Percentiles rank a stretch among this genome's conserved stretches.
These are phyloP conservation scores for Drosophila robusta DNA, from an alignment of 2,888 invertebrate genomes.

Conservation along the genomic window DNA sequence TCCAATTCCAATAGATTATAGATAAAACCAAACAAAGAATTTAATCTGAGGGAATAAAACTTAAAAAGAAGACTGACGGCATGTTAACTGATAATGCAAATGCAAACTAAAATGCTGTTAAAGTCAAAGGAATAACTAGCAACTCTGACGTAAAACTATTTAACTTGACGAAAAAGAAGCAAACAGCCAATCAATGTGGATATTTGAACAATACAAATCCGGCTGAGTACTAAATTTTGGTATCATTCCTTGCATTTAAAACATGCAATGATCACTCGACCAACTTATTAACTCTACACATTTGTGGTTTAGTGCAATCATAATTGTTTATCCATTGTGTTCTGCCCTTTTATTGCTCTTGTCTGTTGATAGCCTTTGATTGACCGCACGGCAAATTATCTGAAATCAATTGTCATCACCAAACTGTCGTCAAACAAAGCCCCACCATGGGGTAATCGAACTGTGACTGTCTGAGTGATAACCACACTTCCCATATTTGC, in stretches of 20 bases:
- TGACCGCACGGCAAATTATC: conserved; percentile 21
- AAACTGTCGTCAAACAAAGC: conserved; percentile 7
- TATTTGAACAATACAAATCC: background rate
- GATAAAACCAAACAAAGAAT: conserved; percentile 32
- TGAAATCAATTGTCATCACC: conserved; percentile 15
- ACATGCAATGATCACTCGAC: background rate
- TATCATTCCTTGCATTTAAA: background rate
- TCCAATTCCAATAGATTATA: conserved; percentile 68
- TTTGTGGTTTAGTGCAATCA: background rate
- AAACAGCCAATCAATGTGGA: background rate
- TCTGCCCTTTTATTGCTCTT: background rate
- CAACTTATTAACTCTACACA: background rate
- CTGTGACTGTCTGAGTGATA: conserved; percentile 38
- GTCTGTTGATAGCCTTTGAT: conserved; percentile 5
- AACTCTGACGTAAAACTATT: background rate
- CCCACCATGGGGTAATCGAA: conserved; percentile 29
- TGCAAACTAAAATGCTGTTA: background rate
- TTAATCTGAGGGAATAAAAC: conserved; percentile 5
- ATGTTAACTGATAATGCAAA: conserved; percentile 2
- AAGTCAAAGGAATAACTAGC: background rate
- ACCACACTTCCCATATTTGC: conserved; percentile 54
- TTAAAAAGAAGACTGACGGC: conserved; percentile 3
- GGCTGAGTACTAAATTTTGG: background rate
- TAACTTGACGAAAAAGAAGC: background rate
- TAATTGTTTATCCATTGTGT: conserved; percentile 2